Percentiles rank a stretch among this genome's conserved stretches.
Evolutionary conservation across 1,140 invertebrate genomes (phyloP).

Genomic region (Drosophila kohkoa): DNA sequence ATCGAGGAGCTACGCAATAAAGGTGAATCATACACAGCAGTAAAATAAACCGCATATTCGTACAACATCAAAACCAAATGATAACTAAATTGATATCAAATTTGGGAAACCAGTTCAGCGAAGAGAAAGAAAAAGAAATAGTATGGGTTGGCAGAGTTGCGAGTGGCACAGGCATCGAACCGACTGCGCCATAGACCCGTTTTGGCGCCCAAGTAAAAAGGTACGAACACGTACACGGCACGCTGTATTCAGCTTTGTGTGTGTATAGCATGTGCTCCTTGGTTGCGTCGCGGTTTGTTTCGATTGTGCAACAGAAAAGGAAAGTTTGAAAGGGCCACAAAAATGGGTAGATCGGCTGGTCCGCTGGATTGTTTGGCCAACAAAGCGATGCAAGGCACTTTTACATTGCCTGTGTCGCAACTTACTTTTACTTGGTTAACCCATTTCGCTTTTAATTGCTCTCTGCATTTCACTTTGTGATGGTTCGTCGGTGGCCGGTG

Average conservation of each 20-base stretch:
- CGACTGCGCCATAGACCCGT: constrained; percentile 4
- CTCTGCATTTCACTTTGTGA: constrained; percentile 67
- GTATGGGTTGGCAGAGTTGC: neutral
- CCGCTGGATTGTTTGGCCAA: neutral
- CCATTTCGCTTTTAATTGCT: constrained; percentile 79
- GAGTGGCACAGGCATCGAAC: neutral
- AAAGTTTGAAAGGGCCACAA: constrained; percentile 70
- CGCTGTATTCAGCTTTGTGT: neutral
- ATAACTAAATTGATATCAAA: constrained; percentile 41
- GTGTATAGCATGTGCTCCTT: constrained; percentile 38
- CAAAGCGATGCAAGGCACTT: neutral
- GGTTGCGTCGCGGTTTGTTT: constrained; percentile 5
- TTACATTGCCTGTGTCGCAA: constrained; percentile 51
- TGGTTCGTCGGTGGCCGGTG: constrained; percentile 44
- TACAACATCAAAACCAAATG: constrained; percentile 15
- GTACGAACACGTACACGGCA: neutral
- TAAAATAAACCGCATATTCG: constrained; percentile 18
- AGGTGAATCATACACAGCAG: constrained; percentile 60
- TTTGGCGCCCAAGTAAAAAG: constrained; percentile 8
- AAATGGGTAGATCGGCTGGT: constrained; percentile 2
- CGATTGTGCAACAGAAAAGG: constrained; percentile 76
- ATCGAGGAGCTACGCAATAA: constrained; percentile 20
- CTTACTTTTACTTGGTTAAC: constrained; percentile 79
- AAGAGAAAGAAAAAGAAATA: constrained; percentile 11
- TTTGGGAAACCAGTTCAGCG: constrained; percentile 37